A percentile compares a stretch with the other conserved stretches of the same genome.
These are phyloP conservation scores for Apamea anceps DNA, from an alignment of 2,888 invertebrate species.

Conservation along the genomic window DNA sequence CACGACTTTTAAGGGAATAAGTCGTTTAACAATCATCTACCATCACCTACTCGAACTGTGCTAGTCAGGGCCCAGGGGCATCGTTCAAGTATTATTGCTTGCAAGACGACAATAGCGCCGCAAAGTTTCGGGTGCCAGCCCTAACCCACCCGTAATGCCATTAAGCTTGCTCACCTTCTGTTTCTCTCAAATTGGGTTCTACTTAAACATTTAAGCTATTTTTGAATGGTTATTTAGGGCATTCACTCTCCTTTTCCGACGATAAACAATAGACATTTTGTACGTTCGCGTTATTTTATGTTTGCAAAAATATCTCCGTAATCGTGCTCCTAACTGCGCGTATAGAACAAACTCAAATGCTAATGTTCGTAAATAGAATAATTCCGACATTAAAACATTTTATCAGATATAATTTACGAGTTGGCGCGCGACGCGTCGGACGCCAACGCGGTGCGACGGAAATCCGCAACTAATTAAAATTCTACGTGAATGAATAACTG, in stretches of 20 bases:
- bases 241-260: slow-evolving; percentile 27
- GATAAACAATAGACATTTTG: slow-evolving; percentile 47
- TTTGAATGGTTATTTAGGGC: slow-evolving; percentile 40
- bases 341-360: slow-evolving; percentile 54
- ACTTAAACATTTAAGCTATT: slow-evolving; percentile 61
- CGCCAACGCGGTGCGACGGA: slow-evolving; percentile 76
- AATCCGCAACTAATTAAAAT: slow-evolving; percentile 88
- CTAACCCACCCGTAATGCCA: slow-evolving; percentile 61
- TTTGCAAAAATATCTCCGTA: slow-evolving; percentile 46
- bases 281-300: slow-evolving; percentile 23
- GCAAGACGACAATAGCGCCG: slow-evolving; percentile 68
- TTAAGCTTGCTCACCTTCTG: slow-evolving; percentile 67
- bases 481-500: slow-evolving; percentile 86
- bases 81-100: slow-evolving; percentile 73
- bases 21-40: slow-evolving; percentile 66
- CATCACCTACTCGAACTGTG: slow-evolving; percentile 73
- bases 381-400: slow-evolving; percentile 69
- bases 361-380: slow-evolving; percentile 68
- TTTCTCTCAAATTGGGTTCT: slow-evolving; percentile 61
- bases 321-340: slow-evolving; percentile 47
- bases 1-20: slow-evolving; percentile 73
- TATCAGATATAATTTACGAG: slow-evolving; percentile 74
- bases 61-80: slow-evolving; percentile 61
- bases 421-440: slow-evolving; percentile 64
- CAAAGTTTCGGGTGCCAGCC: slow-evolving; percentile 69